phyloP scores from a whole-genome alignment of 2,113 vertebrate species.

The Etheostoma spectabile region DNA sequence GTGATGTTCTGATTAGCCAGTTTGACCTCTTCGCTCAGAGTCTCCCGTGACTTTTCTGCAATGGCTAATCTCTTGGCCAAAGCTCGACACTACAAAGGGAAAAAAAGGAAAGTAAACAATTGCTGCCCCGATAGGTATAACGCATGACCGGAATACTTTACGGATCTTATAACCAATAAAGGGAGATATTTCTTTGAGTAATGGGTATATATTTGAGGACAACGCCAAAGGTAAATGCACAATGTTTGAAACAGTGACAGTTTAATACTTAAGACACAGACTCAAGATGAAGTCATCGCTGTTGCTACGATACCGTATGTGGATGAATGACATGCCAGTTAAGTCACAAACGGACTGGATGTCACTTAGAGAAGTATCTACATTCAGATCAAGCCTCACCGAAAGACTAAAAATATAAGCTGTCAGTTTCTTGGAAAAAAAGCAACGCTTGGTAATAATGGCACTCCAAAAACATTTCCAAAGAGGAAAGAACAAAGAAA shows the following conservation, averaged over 20 bases:
- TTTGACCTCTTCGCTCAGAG: constrained; percentile 88
- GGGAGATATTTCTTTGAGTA: constrained; percentile 6
- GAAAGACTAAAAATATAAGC: constrained; percentile 22
- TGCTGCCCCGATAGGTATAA: background rate
- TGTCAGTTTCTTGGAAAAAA: constrained; percentile 24
- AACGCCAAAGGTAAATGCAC: constrained; percentile 7
- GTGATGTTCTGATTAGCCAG: constrained; percentile 91
- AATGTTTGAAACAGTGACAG: constrained; percentile 32
- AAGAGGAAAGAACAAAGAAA: constrained; percentile 24
- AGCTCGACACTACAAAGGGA: constrained; percentile 90
- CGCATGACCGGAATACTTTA: background rate
- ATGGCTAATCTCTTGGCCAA: constrained; percentile 93
- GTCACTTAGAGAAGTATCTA: constrained; percentile 19
- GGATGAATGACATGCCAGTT: constrained; percentile 26
- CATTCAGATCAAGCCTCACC: constrained; percentile 15
- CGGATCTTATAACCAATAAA: constrained; percentile 14
- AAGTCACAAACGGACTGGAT: constrained; percentile 14
- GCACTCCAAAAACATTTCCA: background rate
- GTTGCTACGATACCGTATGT: constrained; percentile 21
- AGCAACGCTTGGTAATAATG: constrained; percentile 5
- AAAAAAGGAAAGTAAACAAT: constrained; percentile 8
- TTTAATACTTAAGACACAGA: constrained; percentile 22
- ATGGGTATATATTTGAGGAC: constrained; percentile 21
- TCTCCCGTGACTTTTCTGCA: constrained; percentile 92
- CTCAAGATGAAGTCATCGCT: constrained; percentile 16